phyloP scores from a whole-genome alignment of 2,113 vertebrate genomes.

The Rhinolophus sinicus region DNA sequence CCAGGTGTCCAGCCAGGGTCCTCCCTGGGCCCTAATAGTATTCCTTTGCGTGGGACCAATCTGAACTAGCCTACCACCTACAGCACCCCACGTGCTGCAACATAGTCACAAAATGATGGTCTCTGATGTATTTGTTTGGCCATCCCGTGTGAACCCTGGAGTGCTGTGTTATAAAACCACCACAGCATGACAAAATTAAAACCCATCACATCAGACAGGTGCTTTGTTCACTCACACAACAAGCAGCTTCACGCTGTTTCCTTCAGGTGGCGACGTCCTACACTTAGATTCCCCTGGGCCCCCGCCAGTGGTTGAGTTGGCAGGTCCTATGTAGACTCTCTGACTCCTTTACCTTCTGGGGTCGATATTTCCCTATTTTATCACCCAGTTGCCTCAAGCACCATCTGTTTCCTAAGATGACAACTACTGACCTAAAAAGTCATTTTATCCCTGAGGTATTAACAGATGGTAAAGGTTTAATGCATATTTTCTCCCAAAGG shows the following conservation, averaged over 20 bases:
- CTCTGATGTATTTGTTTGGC: neutral
- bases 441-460: neutral
- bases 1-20: neutral
- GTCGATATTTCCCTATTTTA: neutral
- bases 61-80: neutral
- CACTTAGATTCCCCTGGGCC: neutral
- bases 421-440: neutral
- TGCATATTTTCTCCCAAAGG: neutral
- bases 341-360: neutral
- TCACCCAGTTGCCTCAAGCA: neutral
- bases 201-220: neutral
- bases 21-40: neutral
- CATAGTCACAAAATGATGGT: neutral
- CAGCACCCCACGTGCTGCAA: neutral
- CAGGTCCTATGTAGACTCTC: neutral
- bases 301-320: neutral
- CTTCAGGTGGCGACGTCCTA: neutral
- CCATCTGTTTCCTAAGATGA: constrained; percentile 22
- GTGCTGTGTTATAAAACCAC: neutral
- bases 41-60: neutral
- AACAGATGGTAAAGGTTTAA: neutral
- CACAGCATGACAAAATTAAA: neutral
- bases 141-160: neutral
- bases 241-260: neutral
- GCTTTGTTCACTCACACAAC: neutral